A percentile compares a stretch with the other conserved stretches of the same genome.
Evolutionary conservation across 2,797 vertebrate genomes (phyloP).

Genomic region (Eospalax fontanierii): DNA sequence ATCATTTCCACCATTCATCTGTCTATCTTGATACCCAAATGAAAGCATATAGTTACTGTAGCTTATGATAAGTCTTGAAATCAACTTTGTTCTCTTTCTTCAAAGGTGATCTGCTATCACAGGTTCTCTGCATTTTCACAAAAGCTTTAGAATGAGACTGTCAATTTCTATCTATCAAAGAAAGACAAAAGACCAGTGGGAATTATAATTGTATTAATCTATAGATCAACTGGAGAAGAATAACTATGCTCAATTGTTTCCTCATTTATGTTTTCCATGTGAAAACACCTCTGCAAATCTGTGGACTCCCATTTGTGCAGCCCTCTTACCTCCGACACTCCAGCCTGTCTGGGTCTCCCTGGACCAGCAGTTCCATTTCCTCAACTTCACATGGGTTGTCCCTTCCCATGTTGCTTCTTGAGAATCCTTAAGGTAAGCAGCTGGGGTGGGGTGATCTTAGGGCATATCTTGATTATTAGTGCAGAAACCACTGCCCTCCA

Average conservation of each 20-base stretch:
- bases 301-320: neutral
- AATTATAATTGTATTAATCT: neutral
- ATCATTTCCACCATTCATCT: neutral
- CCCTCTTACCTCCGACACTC: neutral
- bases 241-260: neutral
- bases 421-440: neutral
- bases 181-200: neutral
- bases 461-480: neutral
- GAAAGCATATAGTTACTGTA: neutral
- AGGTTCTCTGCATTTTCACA: neutral
- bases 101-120: constrained; percentile 8
- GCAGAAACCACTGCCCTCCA: constrained; percentile 34
- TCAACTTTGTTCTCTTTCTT: constrained; percentile 27
- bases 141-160: constrained; percentile 33
- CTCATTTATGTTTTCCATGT: neutral
- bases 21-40: neutral
- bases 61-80: neutral
- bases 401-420: neutral
- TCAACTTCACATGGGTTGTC: neutral
- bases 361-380: neutral
- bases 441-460: neutral
- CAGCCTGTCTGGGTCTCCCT: neutral
- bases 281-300: neutral
- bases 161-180: constrained; percentile 47
- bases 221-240: neutral